Evolutionary conservation across 37 sponge, comb jelly and placozoan genomes (phyloP).

Genomic region (Tethya wilhelma): DNA sequence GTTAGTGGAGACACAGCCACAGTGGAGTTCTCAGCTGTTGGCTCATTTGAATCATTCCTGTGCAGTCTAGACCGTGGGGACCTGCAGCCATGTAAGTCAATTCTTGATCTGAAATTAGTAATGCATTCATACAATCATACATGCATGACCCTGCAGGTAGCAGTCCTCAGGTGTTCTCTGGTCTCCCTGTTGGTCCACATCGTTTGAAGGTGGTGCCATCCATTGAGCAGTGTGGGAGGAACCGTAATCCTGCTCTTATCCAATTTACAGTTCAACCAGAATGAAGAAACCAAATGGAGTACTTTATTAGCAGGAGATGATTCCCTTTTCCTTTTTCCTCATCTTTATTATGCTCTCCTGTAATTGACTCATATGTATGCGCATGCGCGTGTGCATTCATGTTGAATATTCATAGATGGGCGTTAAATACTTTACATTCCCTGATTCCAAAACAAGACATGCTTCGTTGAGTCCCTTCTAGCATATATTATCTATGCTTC

Average conservation of each 20-base stretch:
- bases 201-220: not conserved
- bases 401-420: no score
- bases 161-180: conserved; percentile 4
- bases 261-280: not conserved
- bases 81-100: not conserved
- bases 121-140: not conserved
- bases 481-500: no score
- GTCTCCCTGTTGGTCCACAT: not conserved
- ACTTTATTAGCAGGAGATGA: not conserved
- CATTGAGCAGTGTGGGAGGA: conserved; percentile 4
- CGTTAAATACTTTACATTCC: no score
- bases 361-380: no score
- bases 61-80: not conserved
- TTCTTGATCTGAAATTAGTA: no score
- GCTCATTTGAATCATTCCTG: not conserved
- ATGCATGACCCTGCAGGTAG: conserved; percentile 2
- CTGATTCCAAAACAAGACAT: no score
- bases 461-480: no score
- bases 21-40: not conserved
- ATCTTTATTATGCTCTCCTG: no score
- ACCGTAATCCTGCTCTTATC: not conserved
- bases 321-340: no score
- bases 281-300: not conserved
- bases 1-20: conserved; percentile 17
- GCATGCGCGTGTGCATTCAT: no score